A percentile compares a stretch with the other conserved stretches of the same genome.
Conservation (phyloP, 2,888 invertebrate genomes). For the Saturnia japonica region DNA sequence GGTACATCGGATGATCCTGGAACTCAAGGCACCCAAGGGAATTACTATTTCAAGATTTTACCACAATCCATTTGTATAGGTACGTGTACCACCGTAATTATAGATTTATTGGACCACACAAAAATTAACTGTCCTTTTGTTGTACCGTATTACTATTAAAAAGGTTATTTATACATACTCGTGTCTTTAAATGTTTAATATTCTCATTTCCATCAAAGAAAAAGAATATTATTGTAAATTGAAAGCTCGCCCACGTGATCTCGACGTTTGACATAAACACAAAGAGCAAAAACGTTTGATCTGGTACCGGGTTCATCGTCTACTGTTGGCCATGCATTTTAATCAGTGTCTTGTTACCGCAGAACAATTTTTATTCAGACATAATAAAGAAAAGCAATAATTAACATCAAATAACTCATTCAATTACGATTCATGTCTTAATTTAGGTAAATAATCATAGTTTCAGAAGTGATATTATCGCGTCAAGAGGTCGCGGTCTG, state of each 20-base stretch:
- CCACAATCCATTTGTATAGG: no score
- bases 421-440: background rate
- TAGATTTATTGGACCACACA: no score
- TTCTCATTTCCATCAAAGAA: conserved; percentile 39
- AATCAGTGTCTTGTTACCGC: conserved; percentile 54
- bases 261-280: conserved; percentile 62
- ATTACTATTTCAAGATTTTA: no score
- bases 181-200: conserved; percentile 46
- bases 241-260: conserved; percentile 47
- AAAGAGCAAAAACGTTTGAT: conserved; percentile 67
- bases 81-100: no score
- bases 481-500: background rate
- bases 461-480: background rate
- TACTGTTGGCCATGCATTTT: conserved; percentile 66
- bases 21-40: no score
- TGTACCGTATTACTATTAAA: no score
- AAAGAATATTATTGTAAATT: conserved; percentile 52
- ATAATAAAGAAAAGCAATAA: conserved; percentile 32
- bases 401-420: background rate
- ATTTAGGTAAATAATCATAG: background rate
- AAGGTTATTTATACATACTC: conserved; percentile 18
- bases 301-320: conserved; percentile 59
- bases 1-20: no score
- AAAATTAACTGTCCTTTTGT: no score
- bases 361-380: conserved; percentile 37